A percentile compares a stretch with the other conserved stretches of the same genome.
These are phyloP conservation scores for Ditula angustiorana DNA, from an alignment of 2,888 invertebrate species.

Conservation along the genomic window DNA sequence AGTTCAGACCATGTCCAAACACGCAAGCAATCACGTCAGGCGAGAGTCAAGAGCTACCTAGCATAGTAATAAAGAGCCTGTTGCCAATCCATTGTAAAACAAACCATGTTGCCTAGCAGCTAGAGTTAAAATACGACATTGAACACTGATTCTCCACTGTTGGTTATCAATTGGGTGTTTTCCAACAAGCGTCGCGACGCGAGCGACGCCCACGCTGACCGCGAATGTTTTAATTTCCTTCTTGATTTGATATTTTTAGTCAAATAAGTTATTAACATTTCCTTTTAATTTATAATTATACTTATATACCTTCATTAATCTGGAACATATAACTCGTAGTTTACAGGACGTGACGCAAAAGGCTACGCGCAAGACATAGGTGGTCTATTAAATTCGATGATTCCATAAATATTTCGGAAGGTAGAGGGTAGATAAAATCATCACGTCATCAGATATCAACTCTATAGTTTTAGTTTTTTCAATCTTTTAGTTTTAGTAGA, in stretches of 20 bases:
- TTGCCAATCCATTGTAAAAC: neutral
- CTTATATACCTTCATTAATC: no score
- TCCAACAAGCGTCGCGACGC: slow-evolving; percentile 9
- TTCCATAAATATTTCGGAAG: no score
- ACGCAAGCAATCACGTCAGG: neutral
- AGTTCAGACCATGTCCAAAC: neutral
- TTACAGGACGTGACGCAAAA: no score
- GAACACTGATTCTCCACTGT: neutral
- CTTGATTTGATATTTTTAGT: slow-evolving; percentile 12
- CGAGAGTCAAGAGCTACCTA: neutral
- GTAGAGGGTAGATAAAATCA: no score
- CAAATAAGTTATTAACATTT: neutral
- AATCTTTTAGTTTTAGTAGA: no score
- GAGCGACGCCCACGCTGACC: neutral
- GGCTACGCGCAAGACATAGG: no score
- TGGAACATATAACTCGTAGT: no score
- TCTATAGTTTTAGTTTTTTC: no score
- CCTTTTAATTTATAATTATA: no score
- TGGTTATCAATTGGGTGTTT: slow-evolving; percentile 24
- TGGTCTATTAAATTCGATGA: no score
- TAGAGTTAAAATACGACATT: neutral
- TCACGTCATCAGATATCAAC: no score
- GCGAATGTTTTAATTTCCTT: neutral
- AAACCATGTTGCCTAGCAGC: neutral
- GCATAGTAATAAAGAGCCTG: neutral